Conservation (phyloP, 2,113 vertebrate genomes). For the Strix aluco region DNA sequence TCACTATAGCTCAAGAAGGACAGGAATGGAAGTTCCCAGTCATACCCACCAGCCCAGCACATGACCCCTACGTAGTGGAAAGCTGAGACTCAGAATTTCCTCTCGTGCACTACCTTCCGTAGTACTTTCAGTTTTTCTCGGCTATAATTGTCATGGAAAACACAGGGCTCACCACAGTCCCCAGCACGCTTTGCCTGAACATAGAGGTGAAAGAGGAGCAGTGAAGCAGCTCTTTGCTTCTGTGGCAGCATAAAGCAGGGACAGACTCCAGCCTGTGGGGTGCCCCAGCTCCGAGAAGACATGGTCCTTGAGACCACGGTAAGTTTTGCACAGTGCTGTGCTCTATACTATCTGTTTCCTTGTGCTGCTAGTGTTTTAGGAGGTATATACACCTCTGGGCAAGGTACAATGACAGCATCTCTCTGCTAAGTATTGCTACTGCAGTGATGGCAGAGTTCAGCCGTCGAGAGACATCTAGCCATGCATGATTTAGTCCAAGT, state of each 20-base stretch:
- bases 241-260: accelerated
- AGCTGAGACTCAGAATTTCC: conserved; percentile 47
- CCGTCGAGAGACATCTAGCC: accelerated
- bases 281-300: neutral
- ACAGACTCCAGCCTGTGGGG: accelerated
- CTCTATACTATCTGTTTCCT: neutral
- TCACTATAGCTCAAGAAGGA: accelerated
- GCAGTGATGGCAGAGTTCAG: neutral
- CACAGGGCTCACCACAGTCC: neutral
- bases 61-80: conserved; percentile 11
- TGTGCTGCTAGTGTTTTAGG: neutral
- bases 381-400: accelerated
- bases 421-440: neutral
- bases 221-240: neutral
- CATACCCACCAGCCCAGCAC: neutral
- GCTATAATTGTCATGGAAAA: neutral
- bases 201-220: accelerated
- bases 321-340: neutral
- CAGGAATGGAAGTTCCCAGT: neutral
- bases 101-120: accelerated
- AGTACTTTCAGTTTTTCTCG: neutral
- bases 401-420: accelerated
- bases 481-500: accelerated
- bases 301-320: conserved; percentile 24
- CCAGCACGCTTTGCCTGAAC: accelerated